These are phyloP conservation scores for Euglossa dilemma DNA, from an alignment of 1,140 invertebrate species.

Conservation along the genomic window DNA sequence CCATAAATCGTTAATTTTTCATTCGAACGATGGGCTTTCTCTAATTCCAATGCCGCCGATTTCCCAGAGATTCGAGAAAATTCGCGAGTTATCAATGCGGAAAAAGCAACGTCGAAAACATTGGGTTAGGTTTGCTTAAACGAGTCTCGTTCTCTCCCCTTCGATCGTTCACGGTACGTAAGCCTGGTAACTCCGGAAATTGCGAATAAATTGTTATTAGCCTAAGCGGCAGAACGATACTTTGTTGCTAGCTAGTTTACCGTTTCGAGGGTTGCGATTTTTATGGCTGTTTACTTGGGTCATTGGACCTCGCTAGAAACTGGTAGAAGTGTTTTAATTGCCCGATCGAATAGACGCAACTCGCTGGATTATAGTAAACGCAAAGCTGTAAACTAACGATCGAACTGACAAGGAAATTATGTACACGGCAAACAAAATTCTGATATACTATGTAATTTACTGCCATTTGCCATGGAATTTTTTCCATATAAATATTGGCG, in stretches of 20 bases:
- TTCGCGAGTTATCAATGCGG: too few relatives aligned
- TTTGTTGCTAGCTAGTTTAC: background rate
- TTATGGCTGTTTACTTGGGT: background rate
- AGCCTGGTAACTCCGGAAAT: slow-evolving; percentile 18
- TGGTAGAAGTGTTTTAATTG: background rate
- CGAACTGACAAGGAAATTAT: background rate
- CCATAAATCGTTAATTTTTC: too few relatives aligned
- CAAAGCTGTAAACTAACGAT: background rate
- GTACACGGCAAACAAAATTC: background rate
- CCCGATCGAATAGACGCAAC: background rate
- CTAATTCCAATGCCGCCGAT: too few relatives aligned
- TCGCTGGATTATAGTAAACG: background rate
- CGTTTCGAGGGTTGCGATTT: slow-evolving; percentile 19
- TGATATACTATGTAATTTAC: background rate
- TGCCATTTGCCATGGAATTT: background rate
- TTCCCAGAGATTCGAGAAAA: background rate
- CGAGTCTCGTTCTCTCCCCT: background rate
- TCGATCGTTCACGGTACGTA: background rate
- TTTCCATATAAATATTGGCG: background rate
- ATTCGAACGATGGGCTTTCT: background rate
- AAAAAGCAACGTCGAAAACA: background rate
- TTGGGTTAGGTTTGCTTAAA: background rate
- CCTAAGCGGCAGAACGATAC: slow-evolving; percentile 16
- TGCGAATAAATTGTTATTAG: slow-evolving; percentile 28
- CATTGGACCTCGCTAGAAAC: background rate